A percentile compares a stretch with the other conserved stretches of the same genome.
Conservation (phyloP, 1,140 invertebrate genomes). For the Phthorimaea operculella region DNA sequence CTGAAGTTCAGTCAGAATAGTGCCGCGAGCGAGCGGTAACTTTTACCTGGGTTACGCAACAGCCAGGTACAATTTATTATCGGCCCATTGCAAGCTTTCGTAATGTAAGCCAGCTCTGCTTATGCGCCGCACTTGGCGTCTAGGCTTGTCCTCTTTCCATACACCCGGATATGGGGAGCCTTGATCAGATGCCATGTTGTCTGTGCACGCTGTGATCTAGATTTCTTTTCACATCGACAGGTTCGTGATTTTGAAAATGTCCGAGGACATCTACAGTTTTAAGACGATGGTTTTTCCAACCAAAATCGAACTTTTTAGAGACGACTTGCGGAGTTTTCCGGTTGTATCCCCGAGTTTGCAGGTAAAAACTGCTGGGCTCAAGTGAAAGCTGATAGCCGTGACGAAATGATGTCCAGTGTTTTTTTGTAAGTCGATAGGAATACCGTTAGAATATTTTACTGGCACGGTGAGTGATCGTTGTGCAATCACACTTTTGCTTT, state of each 20-base stretch:
- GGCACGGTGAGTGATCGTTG: constrained; percentile 4
- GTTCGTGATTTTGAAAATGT: background rate
- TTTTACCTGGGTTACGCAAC: constrained; percentile 62
- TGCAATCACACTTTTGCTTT: constrained; percentile 7
- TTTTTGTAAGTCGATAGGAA: constrained; percentile 8
- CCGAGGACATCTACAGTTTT: too few relatives aligned
- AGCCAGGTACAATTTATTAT: constrained; percentile 58
- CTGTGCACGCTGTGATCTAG: background rate
- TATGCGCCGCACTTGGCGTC: constrained; percentile 23
- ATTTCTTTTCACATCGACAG: background rate
- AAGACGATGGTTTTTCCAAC: background rate
- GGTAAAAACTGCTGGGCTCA: constrained; percentile 6
- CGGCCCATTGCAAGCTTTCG: constrained; percentile 53
- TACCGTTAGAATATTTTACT: constrained; percentile 10
- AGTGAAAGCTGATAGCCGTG: constrained; percentile 23
- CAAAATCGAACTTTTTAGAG: background rate
- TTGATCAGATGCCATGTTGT: background rate
- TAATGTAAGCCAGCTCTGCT: constrained; percentile 46
- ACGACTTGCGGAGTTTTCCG: background rate
- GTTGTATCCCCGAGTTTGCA: background rate
- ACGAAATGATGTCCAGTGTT: constrained; percentile 15
- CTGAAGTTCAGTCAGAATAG: constrained; percentile 51
- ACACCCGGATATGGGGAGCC: constrained; percentile 15
- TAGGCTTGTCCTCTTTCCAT: constrained; percentile 22
- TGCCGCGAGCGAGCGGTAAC: constrained; percentile 44